Evolutionary conservation across 2,113 vertebrate species (phyloP).

Genomic region (Eleginops maclovinus): DNA sequence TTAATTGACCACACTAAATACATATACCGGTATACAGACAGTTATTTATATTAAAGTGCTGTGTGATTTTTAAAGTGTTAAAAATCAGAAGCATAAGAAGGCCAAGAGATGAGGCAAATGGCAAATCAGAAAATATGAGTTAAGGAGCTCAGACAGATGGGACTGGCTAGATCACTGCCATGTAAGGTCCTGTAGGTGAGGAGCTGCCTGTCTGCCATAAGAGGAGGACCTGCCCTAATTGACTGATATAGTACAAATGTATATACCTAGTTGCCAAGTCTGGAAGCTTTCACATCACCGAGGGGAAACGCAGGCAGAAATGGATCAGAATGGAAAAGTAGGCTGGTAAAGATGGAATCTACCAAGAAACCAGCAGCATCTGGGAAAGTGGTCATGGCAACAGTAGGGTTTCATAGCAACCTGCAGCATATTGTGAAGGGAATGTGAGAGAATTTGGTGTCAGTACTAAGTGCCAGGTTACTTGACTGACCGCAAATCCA

Average conservation of each 20-base stretch:
- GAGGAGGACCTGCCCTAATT: conserved; percentile 55
- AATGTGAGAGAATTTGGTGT: background rate
- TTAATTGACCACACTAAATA: no score
- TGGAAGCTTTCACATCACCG: conserved; percentile 33
- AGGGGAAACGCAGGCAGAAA: conserved; percentile 5
- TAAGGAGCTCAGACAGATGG: conserved; percentile 58
- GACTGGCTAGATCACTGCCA: conserved; percentile 57
- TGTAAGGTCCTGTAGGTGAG: conserved; percentile 49
- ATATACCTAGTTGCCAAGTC: conserved; percentile 43
- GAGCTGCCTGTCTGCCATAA: conserved; percentile 26
- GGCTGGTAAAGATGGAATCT: conserved; percentile 2
- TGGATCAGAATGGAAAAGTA: conserved; percentile 30
- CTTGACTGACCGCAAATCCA: background rate
- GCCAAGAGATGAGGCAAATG: conserved; percentile 12
- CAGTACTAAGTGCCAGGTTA: background rate
- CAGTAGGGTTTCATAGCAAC: background rate
- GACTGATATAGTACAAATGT: conserved; percentile 55
- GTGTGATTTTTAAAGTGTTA: no score
- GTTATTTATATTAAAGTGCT: no score
- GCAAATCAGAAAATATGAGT: conserved; percentile 20
- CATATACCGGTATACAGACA: no score
- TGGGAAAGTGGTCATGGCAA: background rate
- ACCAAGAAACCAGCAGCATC: background rate
- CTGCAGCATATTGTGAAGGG: background rate
- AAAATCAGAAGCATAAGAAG: conserved; percentile 7